phyloP scores from a whole-genome alignment of 2,888 invertebrate species.

The Drosophila prolongata region DNA sequence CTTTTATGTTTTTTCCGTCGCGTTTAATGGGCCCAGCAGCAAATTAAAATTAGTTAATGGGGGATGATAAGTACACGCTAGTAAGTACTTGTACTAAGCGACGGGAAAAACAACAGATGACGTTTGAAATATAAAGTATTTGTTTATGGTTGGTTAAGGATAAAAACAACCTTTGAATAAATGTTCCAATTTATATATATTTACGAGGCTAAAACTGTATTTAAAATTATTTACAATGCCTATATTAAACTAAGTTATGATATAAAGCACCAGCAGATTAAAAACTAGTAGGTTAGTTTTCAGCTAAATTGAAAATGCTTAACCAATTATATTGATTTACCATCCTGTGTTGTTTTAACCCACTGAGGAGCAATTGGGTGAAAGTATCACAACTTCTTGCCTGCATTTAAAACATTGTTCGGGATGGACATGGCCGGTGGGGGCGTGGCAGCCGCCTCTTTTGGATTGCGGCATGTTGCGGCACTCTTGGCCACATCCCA shows the following conservation, averaged over 20 bases:
- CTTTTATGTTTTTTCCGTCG: not conserved
- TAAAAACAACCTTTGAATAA: no score
- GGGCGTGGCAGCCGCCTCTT: conserved; percentile 39
- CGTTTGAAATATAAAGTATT: not conserved
- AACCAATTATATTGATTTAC: no score
- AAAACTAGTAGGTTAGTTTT: no score
- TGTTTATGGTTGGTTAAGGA: no score
- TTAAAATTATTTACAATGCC: not conserved
- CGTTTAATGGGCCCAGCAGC: not conserved
- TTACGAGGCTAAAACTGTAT: not conserved
- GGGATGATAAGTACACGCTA: not conserved
- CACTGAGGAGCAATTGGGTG: not conserved
- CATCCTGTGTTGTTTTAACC: not conserved
- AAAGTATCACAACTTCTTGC: not conserved
- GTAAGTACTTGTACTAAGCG: not conserved
- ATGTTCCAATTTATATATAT: not conserved
- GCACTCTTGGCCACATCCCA: conserved; percentile 5
- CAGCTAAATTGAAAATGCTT: no score
- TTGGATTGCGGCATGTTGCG: conserved; percentile 52
- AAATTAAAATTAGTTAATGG: not conserved
- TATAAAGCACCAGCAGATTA: not conserved
- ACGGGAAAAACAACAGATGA: not conserved
- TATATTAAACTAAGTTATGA: not conserved
- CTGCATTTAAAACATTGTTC: not conserved
- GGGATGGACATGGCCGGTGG: not conserved